Percentiles rank a stretch among this genome's conserved stretches.
phyloP scores from a whole-genome alignment of 2,113 vertebrate genomes.

The Chrysemys picta region DNA sequence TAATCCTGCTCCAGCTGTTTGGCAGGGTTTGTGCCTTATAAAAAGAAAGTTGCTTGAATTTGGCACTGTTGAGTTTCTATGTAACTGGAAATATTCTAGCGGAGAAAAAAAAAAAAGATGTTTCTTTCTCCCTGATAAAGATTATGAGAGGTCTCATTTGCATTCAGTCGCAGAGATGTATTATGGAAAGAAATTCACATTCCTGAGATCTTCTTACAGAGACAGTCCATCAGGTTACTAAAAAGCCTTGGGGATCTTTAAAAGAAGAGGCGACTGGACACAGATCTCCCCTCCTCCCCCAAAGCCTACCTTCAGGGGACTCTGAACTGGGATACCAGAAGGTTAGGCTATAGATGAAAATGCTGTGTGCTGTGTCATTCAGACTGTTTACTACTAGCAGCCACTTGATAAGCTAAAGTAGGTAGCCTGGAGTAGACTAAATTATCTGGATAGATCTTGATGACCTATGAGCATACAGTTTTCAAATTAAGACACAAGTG shows the following conservation, averaged over 20 bases:
- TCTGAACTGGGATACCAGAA: neutral
- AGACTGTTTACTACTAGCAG: neutral
- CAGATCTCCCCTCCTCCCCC: neutral
- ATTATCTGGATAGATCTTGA: accelerated
- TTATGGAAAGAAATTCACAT: neutral
- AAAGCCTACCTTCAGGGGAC: accelerated
- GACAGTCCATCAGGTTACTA: neutral
- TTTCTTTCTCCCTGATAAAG: neutral
- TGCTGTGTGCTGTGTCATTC: neutral
- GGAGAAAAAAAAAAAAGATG: neutral
- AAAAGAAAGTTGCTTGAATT: accelerated
- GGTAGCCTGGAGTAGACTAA: neutral
- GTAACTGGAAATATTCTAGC: neutral
- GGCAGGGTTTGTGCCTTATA: neutral
- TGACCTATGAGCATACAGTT: accelerated
- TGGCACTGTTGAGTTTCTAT: neutral
- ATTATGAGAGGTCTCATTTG: neutral
- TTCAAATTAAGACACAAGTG: neutral
- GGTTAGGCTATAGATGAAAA: neutral
- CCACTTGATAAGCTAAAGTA: neutral
- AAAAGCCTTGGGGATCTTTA: neutral
- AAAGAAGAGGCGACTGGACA: accelerated
- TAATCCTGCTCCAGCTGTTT: neutral
- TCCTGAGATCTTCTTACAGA: neutral
- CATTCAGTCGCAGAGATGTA: neutral